These are phyloP conservation scores for Acrocyrtus sp. DNA, from an alignment of 2,888 invertebrate genomes.

Conservation along the genomic window DNA sequence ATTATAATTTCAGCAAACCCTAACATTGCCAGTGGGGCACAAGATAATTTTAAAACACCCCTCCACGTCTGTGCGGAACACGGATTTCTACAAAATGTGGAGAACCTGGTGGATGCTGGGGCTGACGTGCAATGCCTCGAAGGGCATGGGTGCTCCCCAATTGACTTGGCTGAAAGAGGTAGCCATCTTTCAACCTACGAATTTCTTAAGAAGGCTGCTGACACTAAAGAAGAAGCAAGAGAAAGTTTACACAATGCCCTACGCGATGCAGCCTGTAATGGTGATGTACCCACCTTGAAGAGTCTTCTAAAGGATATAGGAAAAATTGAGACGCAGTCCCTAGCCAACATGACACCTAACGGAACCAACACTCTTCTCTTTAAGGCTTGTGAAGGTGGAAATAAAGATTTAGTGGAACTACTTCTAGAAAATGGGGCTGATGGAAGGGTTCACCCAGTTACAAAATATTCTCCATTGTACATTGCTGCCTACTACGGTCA, in stretches of 20 bases:
- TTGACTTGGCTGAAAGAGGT: slow-evolving; percentile 77
- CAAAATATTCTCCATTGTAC: slow-evolving; percentile 92
- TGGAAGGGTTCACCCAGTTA: slow-evolving; percentile 88
- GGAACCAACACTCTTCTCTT: slow-evolving; percentile 90
- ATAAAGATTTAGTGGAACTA: slow-evolving; percentile 78
- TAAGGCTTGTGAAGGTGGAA: slow-evolving; percentile 86
- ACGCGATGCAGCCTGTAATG: slow-evolving; percentile 80
- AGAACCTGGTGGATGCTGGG: slow-evolving; percentile 74
- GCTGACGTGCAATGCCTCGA: slow-evolving; percentile 75
- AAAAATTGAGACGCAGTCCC: slow-evolving; percentile 73
- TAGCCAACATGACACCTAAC: slow-evolving; percentile 87
- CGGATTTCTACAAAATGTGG: slow-evolving; percentile 79
- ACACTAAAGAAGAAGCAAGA: slow-evolving; percentile 79
- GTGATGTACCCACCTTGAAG: slow-evolving; percentile 76
- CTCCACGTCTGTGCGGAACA: slow-evolving; percentile 84
- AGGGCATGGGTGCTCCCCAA: slow-evolving; percentile 76
- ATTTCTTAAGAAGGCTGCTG: slow-evolving; percentile 67
- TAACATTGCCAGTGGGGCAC: slow-evolving; percentile 74
- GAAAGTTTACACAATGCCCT: slow-evolving; percentile 80
- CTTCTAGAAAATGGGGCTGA: slow-evolving; percentile 86
- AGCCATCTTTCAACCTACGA: slow-evolving; percentile 69
- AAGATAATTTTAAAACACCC: slow-evolving; percentile 73
- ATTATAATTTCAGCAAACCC: slow-evolving; percentile 76
- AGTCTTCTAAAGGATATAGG: slow-evolving; percentile 75
- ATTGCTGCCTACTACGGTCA: slow-evolving; percentile 90